These are phyloP conservation scores for Thera britannica DNA, from an alignment of 2,888 invertebrate genomes.

Conservation along the genomic window DNA sequence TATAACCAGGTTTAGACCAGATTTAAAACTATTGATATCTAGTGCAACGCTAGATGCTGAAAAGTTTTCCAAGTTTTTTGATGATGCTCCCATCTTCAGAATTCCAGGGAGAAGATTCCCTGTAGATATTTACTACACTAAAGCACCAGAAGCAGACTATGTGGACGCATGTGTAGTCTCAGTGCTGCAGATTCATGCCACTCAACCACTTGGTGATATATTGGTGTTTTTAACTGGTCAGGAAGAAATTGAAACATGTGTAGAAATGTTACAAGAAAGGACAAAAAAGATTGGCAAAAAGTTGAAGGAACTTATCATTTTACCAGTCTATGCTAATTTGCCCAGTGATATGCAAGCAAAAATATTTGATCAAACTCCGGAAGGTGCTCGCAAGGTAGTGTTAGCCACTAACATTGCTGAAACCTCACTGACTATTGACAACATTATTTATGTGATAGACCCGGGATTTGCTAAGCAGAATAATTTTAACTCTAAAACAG, in stretches of 20 bases:
- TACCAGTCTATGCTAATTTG: slow-evolving; percentile 99
- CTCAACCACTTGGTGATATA: slow-evolving; percentile 97
- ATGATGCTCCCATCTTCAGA: slow-evolving; percentile 98
- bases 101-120: slow-evolving; percentile 99
- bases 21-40: slow-evolving; percentile 98
- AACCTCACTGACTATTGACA: slow-evolving; percentile 99
- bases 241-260: slow-evolving; percentile 95
- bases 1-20: slow-evolving; percentile 95
- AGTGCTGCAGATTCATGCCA: slow-evolving; percentile 98
- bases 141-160: slow-evolving; percentile 99
- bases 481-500: slow-evolving; percentile 98
- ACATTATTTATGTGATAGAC: slow-evolving; percentile 99
- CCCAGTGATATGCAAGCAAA: slow-evolving; percentile 99
- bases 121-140: slow-evolving; percentile 99
- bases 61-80: slow-evolving; percentile 99
- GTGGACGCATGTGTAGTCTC: slow-evolving; percentile 99
- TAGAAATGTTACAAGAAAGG: slow-evolving; percentile 95
- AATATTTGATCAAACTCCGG: slow-evolving; percentile 99
- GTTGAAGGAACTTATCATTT: slow-evolving; percentile 95
- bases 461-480: slow-evolving; percentile 99
- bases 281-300: slow-evolving; percentile 96
- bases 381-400: slow-evolving; percentile 97
- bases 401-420: slow-evolving; percentile 99
- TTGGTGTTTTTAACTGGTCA: slow-evolving; percentile 98
- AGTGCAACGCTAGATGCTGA: slow-evolving; percentile 99